A percentile compares a stretch with the other conserved stretches of the same genome.
phyloP scores from a whole-genome alignment of 1,140 invertebrate species.

The Leptopilina boulardi region DNA sequence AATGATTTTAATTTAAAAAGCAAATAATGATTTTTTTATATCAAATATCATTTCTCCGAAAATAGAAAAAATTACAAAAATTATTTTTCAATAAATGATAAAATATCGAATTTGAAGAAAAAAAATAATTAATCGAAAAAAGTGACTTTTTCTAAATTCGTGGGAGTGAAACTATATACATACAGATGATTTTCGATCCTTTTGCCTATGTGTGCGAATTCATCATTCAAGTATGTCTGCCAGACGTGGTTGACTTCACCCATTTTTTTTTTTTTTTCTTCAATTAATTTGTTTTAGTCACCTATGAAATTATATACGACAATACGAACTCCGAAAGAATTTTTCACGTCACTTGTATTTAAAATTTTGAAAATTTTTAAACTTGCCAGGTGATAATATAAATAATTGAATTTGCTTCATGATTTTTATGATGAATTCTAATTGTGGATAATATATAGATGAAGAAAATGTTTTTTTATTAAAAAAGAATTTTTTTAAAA shows the following conservation, averaged over 20 bases:
- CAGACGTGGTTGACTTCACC: slow-evolving; percentile 3
- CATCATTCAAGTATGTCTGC: slow-evolving; percentile 16
- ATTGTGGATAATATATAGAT: not conserved
- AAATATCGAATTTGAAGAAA: too few species aligned
- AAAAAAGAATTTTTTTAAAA: not conserved
- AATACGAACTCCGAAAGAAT: not conserved
- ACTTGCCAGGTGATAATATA: not conserved
- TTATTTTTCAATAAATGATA: too few species aligned
- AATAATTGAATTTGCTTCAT: too few species aligned
- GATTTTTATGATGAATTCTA: too few species aligned
- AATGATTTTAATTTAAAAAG: too few species aligned
- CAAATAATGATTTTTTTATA: too few species aligned
- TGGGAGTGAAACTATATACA: not conserved
- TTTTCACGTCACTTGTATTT: not conserved
- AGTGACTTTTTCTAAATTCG: not conserved
- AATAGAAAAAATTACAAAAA: too few species aligned
- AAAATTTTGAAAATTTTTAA: not conserved
- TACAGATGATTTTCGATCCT: slow-evolving; percentile 17
- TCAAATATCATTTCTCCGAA: too few species aligned
- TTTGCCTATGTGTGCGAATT: slow-evolving; percentile 25
- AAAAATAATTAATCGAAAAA: too few species aligned
- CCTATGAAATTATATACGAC: slow-evolving; percentile 1
- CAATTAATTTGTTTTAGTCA: not conserved
- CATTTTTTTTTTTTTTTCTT: slow-evolving; percentile 19
- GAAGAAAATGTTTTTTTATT: not conserved